These are phyloP conservation scores for Lepidochitona cinerea DNA, from an alignment of 2,888 invertebrate species.

Conservation along the genomic window DNA sequence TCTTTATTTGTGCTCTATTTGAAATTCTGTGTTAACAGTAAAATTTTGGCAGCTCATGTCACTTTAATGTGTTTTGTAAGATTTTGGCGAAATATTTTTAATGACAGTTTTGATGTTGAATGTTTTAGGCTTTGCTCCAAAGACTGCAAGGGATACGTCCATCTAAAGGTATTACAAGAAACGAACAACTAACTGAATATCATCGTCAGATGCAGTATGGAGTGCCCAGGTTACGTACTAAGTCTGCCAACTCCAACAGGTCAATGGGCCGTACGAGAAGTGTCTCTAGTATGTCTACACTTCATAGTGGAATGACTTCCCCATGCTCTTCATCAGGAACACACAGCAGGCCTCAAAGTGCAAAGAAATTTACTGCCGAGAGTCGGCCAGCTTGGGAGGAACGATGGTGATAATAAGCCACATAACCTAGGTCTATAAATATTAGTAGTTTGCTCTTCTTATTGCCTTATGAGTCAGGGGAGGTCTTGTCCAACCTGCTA, in stretches of 20 bases:
- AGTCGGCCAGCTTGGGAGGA: constrained; percentile 5
- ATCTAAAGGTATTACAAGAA: constrained; percentile 47
- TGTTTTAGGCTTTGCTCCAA: constrained; percentile 50
- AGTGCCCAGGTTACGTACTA: constrained; percentile 42
- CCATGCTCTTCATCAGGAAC: too few species aligned
- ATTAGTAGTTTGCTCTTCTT: too few species aligned
- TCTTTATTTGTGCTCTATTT: too few species aligned
- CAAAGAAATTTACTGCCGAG: neutral
- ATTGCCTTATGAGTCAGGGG: too few species aligned
- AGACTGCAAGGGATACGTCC: constrained; percentile 52
- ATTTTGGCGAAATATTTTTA: neutral
- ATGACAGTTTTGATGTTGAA: neutral
- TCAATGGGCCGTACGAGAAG: constrained; percentile 8
- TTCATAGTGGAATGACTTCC: constrained; percentile 8
- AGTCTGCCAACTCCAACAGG: constrained; percentile 6
- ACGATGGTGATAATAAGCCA: constrained; percentile 12
- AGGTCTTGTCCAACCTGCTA: too few species aligned
- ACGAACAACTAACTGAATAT: constrained; percentile 51
- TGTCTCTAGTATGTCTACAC: constrained; percentile 11
- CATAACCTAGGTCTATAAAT: too few species aligned
- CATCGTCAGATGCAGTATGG: constrained; percentile 49
- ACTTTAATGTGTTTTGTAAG: too few species aligned
- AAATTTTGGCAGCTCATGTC: too few species aligned
- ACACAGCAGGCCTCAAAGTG: constrained; percentile 2
- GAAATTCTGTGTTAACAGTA: too few species aligned